phyloP scores from a whole-genome alignment of 2,797 vertebrate genomes.

The Vireo griseus region DNA sequence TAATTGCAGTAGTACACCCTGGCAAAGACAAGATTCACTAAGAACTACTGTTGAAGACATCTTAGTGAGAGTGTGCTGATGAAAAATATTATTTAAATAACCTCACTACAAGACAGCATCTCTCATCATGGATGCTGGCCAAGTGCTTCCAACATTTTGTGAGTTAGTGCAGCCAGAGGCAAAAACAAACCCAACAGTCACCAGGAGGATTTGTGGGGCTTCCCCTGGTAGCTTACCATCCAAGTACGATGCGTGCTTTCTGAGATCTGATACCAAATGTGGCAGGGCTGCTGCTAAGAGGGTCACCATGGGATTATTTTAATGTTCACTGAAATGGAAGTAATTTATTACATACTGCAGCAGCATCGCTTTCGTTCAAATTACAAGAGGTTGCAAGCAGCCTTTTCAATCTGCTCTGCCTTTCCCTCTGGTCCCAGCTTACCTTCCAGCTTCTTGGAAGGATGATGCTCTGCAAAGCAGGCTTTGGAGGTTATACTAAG shows the following conservation, averaged over 20 bases:
- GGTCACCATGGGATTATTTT: slow-evolving; percentile 49
- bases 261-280: slow-evolving; percentile 57
- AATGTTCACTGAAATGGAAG: slow-evolving; percentile 61
- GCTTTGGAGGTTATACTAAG: background rate
- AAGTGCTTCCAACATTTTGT: slow-evolving; percentile 38
- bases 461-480: background rate
- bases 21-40: background rate
- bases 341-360: slow-evolving; percentile 55
- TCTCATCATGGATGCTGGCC: slow-evolving; percentile 53
- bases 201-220: slow-evolving; percentile 28
- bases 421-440: slow-evolving; percentile 40
- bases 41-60: background rate
- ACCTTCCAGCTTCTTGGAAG: slow-evolving; percentile 43
- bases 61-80: background rate
- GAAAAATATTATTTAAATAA: slow-evolving; percentile 35
- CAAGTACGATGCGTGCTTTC: background rate
- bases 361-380: slow-evolving; percentile 10
- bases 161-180: slow-evolving; percentile 55
- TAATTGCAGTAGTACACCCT: background rate
- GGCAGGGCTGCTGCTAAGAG: slow-evolving; percentile 45
- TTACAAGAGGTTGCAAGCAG: slow-evolving; percentile 45
- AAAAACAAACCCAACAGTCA: slow-evolving; percentile 54
- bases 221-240: slow-evolving; percentile 51
- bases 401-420: slow-evolving; percentile 55
- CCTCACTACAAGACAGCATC: background rate